Percentiles rank a stretch among this genome's conserved stretches.
Conservation (phyloP, 2,888 invertebrate species). For the Tetragnatha montana region DNA sequence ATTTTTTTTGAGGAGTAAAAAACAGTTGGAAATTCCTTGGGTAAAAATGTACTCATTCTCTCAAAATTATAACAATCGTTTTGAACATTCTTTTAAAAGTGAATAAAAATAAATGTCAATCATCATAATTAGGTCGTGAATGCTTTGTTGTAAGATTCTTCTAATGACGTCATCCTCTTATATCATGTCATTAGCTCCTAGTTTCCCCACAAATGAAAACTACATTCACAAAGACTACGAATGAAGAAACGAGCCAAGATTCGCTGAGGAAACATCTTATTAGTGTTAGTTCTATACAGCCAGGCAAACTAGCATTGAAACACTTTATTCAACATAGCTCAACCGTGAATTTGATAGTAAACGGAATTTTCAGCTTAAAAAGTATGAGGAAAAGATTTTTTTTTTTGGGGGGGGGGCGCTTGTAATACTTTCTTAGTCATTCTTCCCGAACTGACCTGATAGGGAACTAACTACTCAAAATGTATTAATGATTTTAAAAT, state of each 20-base stretch:
- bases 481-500: no score
- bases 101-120: slow-evolving; percentile 51
- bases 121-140: slow-evolving; percentile 58
- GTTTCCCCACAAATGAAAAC: slow-evolving; percentile 44
- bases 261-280: slow-evolving; percentile 55
- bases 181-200: slow-evolving; percentile 52
- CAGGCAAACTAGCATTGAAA: slow-evolving; percentile 27
- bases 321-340: slow-evolving; percentile 41
- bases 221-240: slow-evolving; percentile 54
- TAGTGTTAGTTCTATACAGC: slow-evolving; percentile 45
- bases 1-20: slow-evolving; percentile 11
- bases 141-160: slow-evolving; percentile 35
- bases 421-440: no score
- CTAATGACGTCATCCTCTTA: slow-evolving; percentile 53
- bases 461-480: no score
- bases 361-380: slow-evolving; percentile 40
- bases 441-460: no score
- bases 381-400: neutral
- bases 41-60: slow-evolving; percentile 5
- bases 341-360: slow-evolving; percentile 40
- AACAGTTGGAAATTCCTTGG: slow-evolving; percentile 15
- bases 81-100: slow-evolving; percentile 14
- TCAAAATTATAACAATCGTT: slow-evolving; percentile 20
- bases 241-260: slow-evolving; percentile 48
- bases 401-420: no score